Evolutionary conservation across 2,797 vertebrate species (phyloP), one percentile per base, ranked within the genome.

Genomic region (Syngnathus rostellatus): DNA sequence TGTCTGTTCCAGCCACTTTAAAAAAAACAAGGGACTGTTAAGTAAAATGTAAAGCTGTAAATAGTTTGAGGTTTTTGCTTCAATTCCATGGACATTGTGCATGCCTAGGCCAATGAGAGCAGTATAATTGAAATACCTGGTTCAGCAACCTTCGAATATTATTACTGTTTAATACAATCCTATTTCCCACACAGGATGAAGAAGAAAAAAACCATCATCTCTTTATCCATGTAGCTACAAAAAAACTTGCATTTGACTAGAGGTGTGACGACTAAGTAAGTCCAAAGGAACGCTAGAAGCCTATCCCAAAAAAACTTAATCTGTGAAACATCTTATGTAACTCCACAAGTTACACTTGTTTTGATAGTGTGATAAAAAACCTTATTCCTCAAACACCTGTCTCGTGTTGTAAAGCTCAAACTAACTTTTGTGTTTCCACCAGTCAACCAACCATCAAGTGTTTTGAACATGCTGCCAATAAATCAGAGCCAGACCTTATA

Each of bases 361-460:
- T 9, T 39, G 57, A 39, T 17, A 38, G 16, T 38, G 16, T 58
- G 31, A 37, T 38, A 37, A 37, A 38, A 57, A 37, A 57, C 2
- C 16, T 5, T 6, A 2, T 55, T 55, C 53, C 25, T 31, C 53
- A 21, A 59, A 59, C 57, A 38, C 6, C 38, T 17, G 55, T 8
- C 31, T 37, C 25, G 6, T 57, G 48, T 50, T 64, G 64, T 72
- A 72, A 69, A 61, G 60, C 67, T 68, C 62, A 71, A 75, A 77
- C 7, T 48, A 38, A 46, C 38, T 11, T 64, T 37, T 45, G 37
- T 60, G 58, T 41, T 74, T 72, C 41, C 62, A 64, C 68, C 64
- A 79, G 79, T 79, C 70, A 75, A 82, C 77, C 73, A 80, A 82
- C 77, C 73, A 80, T 78, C 78, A 83, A 78, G 41, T 38, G 75